Base-by-base conservation (phyloP, 2,888 invertebrate species). In the Tinea trinotella region DNA sequence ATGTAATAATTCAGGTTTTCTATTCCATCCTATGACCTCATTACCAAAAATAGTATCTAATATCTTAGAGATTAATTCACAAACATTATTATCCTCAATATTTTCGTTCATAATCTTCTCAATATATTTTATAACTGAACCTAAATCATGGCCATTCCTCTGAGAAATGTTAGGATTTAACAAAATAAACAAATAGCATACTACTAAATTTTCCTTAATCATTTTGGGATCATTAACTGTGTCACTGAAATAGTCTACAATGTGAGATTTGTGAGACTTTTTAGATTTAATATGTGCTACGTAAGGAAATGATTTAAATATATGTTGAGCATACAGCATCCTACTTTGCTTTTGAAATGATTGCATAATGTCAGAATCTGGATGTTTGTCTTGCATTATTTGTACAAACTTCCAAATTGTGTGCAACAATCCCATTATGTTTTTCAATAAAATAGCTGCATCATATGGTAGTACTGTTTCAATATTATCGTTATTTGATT, bases 401-500 rank as follows among this genome's bases (percentile, higher is more conserved):
- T 71, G 63, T 9, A 82, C 62, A 52, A 82, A 65, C 7, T 81
- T 77, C 79, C 88, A 89, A n/a, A 93, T 69, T 52, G 90, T 76
- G 54, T 87, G 80, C 52, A 92, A 83, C 1, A 92, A 90, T 60
- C 89, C 86, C 46, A 92, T 74, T 20, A 90, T 85, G 57, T 89
- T 88, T 65, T 88, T 89, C 6, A 94, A 72, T 24, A 93, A 82
- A 30, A 82, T 70, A 1, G 90, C 88, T 15, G 90, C 89, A 73
- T 94, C 93, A 58, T 86, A 84, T 58, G 75, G 87, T 13, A 93
- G 75, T 30, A 88, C 70, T 57, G 80, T 79, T 64, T 87, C 86
- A 54, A 79, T 74, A 58, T 71, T 70, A n/a, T 70, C 69, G 9
- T 69, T 62, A 20, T 72, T 74, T 20, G 67, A 70, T 57, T 67